Conservation (phyloP, 2,113 vertebrate species). For the Trinectes maculatus region DNA sequence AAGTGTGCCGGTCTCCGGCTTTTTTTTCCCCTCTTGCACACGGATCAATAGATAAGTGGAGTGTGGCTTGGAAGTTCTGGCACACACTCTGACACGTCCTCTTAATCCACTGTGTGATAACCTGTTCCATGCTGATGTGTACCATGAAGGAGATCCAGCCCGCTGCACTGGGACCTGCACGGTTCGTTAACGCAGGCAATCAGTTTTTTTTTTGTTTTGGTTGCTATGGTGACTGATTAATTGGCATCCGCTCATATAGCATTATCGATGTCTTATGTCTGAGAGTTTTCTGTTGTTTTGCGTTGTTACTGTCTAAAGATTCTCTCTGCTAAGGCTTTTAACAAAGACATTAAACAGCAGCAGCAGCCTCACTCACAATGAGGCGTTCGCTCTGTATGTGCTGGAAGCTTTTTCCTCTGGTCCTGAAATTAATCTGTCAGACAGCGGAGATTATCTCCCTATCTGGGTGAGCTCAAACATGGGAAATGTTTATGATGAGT, state of each 20-base stretch:
- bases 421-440: constrained; percentile 72
- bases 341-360: constrained; percentile 19
- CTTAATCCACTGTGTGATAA: constrained; percentile 73
- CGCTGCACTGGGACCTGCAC: not conserved
- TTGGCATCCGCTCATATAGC: constrained; percentile 33
- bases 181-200: constrained; percentile 42
- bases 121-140: constrained; percentile 44
- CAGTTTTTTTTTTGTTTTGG: constrained; percentile 1
- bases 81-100: constrained; percentile 61
- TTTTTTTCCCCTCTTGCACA: constrained; percentile 13
- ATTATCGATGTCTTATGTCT: constrained; percentile 1
- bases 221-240: constrained; percentile 50
- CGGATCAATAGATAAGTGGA: constrained; percentile 69
- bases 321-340: constrained; percentile 35
- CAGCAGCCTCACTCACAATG: not conserved
- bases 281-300: constrained; percentile 15
- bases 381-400: not conserved
- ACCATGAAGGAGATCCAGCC: constrained; percentile 27
- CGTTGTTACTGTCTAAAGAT: constrained; percentile 10
- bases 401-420: constrained; percentile 41
- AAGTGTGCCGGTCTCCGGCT: constrained; percentile 49
- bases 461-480: constrained; percentile 68
- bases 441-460: constrained; percentile 66
- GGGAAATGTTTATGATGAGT: constrained; percentile 79
- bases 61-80: constrained; percentile 56